phyloP scores from a whole-genome alignment of 2,888 invertebrate species.

The Ophion ellenae region DNA sequence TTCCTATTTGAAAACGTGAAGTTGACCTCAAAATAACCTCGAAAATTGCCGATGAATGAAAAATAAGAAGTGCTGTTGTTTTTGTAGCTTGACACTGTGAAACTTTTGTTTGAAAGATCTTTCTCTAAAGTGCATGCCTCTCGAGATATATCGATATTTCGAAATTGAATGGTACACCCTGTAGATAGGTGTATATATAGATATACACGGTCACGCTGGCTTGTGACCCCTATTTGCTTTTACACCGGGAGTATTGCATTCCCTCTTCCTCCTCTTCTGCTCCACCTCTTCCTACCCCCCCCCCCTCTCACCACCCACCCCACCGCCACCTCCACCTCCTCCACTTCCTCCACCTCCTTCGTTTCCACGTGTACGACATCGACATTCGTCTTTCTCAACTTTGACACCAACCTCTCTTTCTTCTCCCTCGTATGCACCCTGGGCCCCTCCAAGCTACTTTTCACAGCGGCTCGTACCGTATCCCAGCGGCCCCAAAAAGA shows the following conservation, averaged over 20 bases:
- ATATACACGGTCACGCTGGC: neutral
- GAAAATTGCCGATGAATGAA: too few relatives aligned
- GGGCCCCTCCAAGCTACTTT: neutral
- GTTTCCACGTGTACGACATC: constrained; percentile 44
- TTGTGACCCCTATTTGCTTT: neutral
- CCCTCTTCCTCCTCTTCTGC: neutral
- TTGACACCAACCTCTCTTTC: constrained; percentile 44
- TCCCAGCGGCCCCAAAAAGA: constrained; percentile 1
- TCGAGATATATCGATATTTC: too few relatives aligned
- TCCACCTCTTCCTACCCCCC: too few relatives aligned
- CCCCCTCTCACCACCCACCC: too few relatives aligned
- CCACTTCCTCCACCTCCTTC: neutral
- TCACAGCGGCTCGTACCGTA: neutral
- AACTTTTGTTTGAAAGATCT: too few relatives aligned
- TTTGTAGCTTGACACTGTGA: too few relatives aligned
- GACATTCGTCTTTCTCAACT: constrained; percentile 61
- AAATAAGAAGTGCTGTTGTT: too few relatives aligned
- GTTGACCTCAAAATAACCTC: too few relatives aligned
- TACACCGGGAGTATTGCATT: constrained; percentile 31
- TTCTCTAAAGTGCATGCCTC: too few relatives aligned
- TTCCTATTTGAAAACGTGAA: too few relatives aligned
- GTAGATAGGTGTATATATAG: neutral
- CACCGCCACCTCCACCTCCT: too few relatives aligned
- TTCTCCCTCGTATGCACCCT: neutral
- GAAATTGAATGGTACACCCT: too few relatives aligned